These are phyloP conservation scores for Corynorhinus townsendii DNA, from an alignment of 2,113 vertebrate genomes.

Conservation along the genomic window DNA sequence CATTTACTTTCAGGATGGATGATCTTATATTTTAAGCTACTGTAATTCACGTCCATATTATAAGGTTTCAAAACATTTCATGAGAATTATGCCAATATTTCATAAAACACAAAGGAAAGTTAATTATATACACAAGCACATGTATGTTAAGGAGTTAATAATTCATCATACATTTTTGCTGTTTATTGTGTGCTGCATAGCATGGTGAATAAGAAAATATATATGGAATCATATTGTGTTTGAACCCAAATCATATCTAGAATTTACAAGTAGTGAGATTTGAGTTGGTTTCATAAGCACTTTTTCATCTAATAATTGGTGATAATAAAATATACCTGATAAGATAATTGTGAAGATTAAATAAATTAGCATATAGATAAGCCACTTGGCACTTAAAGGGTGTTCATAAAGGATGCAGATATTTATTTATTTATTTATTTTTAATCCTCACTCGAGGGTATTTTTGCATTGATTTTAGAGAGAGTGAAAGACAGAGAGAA, in stretches of 20 bases:
- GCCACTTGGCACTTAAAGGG: neutral
- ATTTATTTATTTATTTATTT: too few species aligned
- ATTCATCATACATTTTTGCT: neutral
- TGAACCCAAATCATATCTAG: neutral
- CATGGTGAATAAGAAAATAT: neutral
- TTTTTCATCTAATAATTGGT: neutral
- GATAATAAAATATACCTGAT: neutral
- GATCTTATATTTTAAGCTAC: constrained; percentile 7
- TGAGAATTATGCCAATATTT: constrained; percentile 31
- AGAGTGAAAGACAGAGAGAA: too few species aligned
- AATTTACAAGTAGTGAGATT: neutral
- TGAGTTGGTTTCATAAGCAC: neutral
- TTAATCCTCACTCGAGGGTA: too few species aligned
- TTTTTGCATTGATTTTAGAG: too few species aligned
- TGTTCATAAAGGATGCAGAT: neutral
- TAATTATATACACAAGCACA: neutral
- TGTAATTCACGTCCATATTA: neutral
- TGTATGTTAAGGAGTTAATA: neutral
- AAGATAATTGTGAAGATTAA: neutral
- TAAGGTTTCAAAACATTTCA: neutral
- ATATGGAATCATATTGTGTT: neutral
- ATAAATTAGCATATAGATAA: neutral
- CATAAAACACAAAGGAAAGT: neutral
- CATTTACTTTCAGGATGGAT: neutral
- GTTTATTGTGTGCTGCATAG: neutral